A percentile compares a stretch with the other conserved stretches of the same genome.
These are phyloP conservation scores for Phacellophora camtschatica DNA, from an alignment of 30 jellyfish, hydroid and myxozoan species.

Conservation along the genomic window DNA sequence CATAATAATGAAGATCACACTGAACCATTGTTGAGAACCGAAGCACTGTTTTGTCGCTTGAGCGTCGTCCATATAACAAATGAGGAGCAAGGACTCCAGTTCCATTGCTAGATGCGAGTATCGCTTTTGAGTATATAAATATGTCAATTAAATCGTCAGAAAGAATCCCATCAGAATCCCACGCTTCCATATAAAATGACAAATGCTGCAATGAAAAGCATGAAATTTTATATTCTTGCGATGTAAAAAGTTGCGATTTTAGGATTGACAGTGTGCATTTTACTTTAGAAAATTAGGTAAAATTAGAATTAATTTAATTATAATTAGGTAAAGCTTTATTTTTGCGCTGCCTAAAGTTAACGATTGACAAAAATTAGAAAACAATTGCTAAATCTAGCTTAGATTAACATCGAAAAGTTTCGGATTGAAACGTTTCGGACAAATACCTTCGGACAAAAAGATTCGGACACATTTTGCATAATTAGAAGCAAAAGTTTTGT, in stretches of 20 bases:
- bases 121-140: not conserved
- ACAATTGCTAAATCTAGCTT: too few relatives aligned
- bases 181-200: constrained; percentile 23
- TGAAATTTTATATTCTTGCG: not conserved
- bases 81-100: not conserved
- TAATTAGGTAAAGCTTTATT: too few relatives aligned
- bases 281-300: too few relatives aligned
- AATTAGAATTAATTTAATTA: too few relatives aligned
- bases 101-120: constrained; percentile 15
- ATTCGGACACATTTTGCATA: too few relatives aligned
- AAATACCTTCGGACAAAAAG: too few relatives aligned
- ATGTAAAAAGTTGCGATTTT: not conserved
- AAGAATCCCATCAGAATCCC: not conserved
- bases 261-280: not conserved
- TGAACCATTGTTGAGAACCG: not conserved
- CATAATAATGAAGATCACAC: constrained; percentile 47
- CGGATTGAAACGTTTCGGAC: too few relatives aligned
- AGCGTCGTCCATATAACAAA: constrained; percentile 16
- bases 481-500: too few relatives aligned
- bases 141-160: constrained; percentile 20
- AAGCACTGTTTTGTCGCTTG: constrained; percentile 2
- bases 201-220: not conserved
- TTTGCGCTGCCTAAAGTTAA: too few relatives aligned
- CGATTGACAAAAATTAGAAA: too few relatives aligned
- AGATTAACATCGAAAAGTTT: too few relatives aligned